Conservation (phyloP, 2,888 invertebrate genomes). For the Hesperia comma region DNA sequence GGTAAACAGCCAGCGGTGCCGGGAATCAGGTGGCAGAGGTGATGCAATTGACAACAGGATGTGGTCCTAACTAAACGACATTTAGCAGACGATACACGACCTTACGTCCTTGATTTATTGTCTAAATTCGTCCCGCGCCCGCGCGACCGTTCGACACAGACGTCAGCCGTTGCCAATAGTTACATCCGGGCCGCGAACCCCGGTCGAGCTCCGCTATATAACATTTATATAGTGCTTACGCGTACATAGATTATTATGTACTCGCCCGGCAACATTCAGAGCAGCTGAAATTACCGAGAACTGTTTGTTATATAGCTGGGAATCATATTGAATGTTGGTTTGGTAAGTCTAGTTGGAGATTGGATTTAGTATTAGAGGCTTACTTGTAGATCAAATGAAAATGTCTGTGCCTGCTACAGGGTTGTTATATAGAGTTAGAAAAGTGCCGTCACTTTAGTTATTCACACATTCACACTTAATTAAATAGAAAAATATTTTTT, state of each 20-base stretch:
- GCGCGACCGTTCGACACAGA: constrained; percentile 22
- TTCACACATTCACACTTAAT: too few relatives aligned
- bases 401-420: too few relatives aligned
- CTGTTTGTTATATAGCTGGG: constrained; percentile 20
- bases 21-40: constrained; percentile 57
- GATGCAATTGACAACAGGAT: constrained; percentile 52
- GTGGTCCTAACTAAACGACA: constrained; percentile 46
- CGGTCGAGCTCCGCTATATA: constrained; percentile 48
- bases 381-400: neutral
- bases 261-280: constrained; percentile 40
- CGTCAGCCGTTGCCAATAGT: constrained; percentile 54
- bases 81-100: constrained; percentile 44
- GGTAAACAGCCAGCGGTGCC: constrained; percentile 49
- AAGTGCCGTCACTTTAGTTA: too few relatives aligned
- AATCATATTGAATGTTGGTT: constrained; percentile 20
- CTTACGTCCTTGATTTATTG: constrained; percentile 44
- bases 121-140: constrained; percentile 44
- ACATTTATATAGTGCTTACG: constrained; percentile 43
- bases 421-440: too few relatives aligned
- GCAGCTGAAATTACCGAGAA: constrained; percentile 41
- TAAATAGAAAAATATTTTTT: too few relatives aligned
- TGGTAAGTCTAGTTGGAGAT: constrained; percentile 15
- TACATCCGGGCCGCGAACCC: constrained; percentile 55
- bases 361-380: neutral
- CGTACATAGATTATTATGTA: constrained; percentile 45